These are phyloP conservation scores for Arbacia lixula DNA, from an alignment of 53 echinoderm and acorn worm genomes.

Conservation along the genomic window DNA sequence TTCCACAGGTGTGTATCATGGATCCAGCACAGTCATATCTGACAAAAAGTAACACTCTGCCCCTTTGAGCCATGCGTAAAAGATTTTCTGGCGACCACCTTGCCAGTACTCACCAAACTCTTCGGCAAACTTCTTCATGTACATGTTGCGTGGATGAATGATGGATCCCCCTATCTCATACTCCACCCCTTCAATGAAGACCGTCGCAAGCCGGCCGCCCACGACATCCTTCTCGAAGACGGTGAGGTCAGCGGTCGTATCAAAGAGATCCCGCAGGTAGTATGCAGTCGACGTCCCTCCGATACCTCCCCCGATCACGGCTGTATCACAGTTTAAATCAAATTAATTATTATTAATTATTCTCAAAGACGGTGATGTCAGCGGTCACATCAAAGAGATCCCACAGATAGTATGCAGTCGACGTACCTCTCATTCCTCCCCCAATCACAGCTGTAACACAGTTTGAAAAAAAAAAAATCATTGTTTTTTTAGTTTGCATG, in stretches of 20 bases:
- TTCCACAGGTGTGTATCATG: no score
- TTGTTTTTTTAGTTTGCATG: no score
- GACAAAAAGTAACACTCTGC: no score
- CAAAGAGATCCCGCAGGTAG: conserved; percentile 72
- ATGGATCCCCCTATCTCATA: conserved; percentile 88
- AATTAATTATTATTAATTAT: no score
- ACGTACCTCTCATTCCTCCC: conserved; percentile 90
- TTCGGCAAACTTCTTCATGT: conserved; percentile 82
- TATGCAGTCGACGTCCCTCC: conserved; percentile 83
- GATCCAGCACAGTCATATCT: no score
- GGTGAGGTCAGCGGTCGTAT: conserved; percentile 65
- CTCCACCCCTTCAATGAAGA: conserved; percentile 65
- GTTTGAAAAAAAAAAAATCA: no score
- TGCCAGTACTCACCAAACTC: conserved; percentile 94
- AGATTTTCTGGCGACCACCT: no score
- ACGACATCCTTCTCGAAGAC: conserved; percentile 71
- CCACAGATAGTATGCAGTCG: conserved; percentile 70
- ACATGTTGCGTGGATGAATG: conserved; percentile 86
- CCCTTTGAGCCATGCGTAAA: no score
- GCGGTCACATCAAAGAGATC: conserved; percentile 70
- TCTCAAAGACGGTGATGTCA: conserved; percentile 76
- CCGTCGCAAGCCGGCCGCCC: conserved; percentile 83
- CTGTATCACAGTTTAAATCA: conserved; percentile 2
- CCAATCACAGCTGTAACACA: conserved; percentile 61
- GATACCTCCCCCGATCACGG: conserved; percentile 83